phyloP scores from a whole-genome alignment of 2,888 invertebrate genomes.

The Mimas tiliae region DNA sequence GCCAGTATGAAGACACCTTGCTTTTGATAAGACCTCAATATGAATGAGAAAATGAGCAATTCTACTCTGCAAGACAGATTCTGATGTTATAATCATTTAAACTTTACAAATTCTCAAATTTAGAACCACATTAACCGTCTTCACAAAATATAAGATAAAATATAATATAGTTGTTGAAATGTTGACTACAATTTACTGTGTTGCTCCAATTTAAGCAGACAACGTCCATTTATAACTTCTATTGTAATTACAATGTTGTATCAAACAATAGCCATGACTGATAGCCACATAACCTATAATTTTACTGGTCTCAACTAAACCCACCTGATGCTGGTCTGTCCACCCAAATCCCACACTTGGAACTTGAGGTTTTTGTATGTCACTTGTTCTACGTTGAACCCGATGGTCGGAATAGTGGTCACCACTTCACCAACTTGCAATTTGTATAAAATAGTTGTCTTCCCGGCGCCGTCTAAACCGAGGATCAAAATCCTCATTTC shows the following conservation, averaged over 20 bases:
- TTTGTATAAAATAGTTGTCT: conserved; percentile 99
- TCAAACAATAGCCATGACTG: conserved; percentile 32
- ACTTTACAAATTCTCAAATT: no score
- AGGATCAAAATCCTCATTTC: conserved; percentile 99
- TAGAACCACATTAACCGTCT: no score
- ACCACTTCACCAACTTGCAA: conserved; percentile 99
- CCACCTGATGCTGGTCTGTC: conserved; percentile 99
- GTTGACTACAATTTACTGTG: not conserved
- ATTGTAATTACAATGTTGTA: conserved; percentile 28
- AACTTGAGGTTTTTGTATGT: conserved; percentile 99
- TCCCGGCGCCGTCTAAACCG: conserved; percentile 99
- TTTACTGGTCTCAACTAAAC: not conserved
- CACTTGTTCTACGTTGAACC: conserved; percentile 99
- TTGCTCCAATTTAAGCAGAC: not conserved
- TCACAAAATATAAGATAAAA: no score
- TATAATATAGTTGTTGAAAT: no score
- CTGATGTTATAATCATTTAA: no score
- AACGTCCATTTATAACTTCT: not conserved
- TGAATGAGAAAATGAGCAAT: no score
- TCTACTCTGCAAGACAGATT: no score
- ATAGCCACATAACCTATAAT: conserved; percentile 43
- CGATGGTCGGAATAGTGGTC: conserved; percentile 99
- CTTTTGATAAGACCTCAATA: no score
- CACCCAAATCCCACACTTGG: conserved; percentile 99
- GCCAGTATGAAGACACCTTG: no score